Conservation (phyloP, 2,888 invertebrate genomes). For the Dolichopus griseipennis region DNA sequence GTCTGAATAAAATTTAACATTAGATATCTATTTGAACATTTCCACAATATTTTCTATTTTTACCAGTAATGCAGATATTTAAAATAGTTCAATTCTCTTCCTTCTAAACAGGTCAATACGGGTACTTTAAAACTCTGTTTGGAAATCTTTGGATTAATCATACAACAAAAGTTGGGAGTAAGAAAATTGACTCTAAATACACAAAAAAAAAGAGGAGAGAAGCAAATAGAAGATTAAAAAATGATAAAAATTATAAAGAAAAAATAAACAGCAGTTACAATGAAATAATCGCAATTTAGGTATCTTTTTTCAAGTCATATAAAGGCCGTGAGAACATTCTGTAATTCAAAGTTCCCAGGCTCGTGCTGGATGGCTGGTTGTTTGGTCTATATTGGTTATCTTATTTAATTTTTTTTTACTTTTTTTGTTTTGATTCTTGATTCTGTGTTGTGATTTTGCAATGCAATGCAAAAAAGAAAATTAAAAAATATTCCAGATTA, state of each 20-base stretch:
- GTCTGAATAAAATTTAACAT: too few species aligned
- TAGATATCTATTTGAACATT: too few species aligned
- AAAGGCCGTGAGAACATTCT: slow-evolving; percentile 29
- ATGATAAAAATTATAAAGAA: not conserved
- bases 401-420: slow-evolving; percentile 11
- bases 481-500: not conserved
- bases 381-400: slow-evolving; percentile 14
- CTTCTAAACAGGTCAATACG: too few species aligned
- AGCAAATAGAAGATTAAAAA: not conserved
- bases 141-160: too few species aligned
- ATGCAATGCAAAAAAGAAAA: not conserved
- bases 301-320: slow-evolving; percentile 25
- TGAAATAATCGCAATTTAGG: slow-evolving; percentile 7
- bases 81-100: too few species aligned
- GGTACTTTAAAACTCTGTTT: too few species aligned
- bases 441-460: slow-evolving; percentile 18
- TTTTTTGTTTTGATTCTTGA: slow-evolving; percentile 16
- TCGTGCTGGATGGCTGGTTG: slow-evolving; percentile 24
- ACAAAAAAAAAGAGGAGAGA: too few species aligned
- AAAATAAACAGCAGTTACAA: not conserved
- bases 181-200: too few species aligned
- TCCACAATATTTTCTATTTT: too few species aligned
- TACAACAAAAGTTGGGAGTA: too few species aligned
- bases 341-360: slow-evolving; percentile 27
- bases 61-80: too few species aligned